Evolutionary conservation across 2,888 invertebrate genomes (phyloP), one percentile per base, ranked within the genome.

Genomic region (Anticlea derivata): DNA sequence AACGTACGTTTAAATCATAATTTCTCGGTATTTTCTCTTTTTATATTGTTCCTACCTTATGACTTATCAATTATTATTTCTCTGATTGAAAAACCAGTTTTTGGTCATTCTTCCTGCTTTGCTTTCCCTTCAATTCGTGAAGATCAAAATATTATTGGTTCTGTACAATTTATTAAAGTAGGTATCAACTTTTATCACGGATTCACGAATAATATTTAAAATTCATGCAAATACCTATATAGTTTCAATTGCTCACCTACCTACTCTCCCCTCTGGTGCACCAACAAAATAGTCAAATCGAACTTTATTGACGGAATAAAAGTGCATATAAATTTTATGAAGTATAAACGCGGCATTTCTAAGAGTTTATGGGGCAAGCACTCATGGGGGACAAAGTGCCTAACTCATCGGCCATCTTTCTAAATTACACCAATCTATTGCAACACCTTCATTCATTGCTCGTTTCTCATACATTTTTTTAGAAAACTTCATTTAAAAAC

Each of bases 301-400:
- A 86, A 83, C 70, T 87, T 89, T 88, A 87, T 86, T 75, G 83
- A 74, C 63, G 75, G 63, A 81, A 87, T 87, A 86, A 88, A 87
- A 87, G 73, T 86, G 87, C 83, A 86, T 87, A 86, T 88, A 87
- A 87, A 88, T 77, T 87, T 88, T 88, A 89, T 89, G 87, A 81
- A 79, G 86, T 86, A 86, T 86, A 83, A 89, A 87, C 80, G 82
- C 70, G 73, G 70, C 80, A 80, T 85, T 81, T 82, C 79, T 76
- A 70, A 70, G 37, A 81, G 74, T 87, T 88, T 87, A 88, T 87
- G 86, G 66, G 67, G 74, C 74, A 72, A 71, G 68, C 78, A 76
- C 76, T 80, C 68, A 70, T 67, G 68, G 82, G 83, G 83, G 80
- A 72, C 73, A 68, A 62, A 72, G 67, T 73, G 45, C 46, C 55